Conservation (phyloP, 1,140 invertebrate species). For the Hirudo medicinalis region DNA sequence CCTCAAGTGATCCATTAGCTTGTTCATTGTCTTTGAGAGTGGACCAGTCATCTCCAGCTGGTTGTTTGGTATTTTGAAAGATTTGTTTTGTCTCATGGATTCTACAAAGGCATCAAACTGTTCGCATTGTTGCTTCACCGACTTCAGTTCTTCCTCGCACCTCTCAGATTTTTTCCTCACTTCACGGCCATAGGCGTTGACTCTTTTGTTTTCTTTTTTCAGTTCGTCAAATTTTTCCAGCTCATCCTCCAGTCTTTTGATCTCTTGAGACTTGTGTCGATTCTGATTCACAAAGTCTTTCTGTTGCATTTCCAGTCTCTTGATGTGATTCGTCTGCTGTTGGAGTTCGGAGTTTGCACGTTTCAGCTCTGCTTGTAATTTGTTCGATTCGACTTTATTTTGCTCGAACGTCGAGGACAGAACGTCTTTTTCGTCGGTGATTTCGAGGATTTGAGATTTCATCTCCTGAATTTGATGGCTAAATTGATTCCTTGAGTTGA, state of each 20-base stretch:
- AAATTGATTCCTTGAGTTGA: not conserved
- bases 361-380: not conserved
- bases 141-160: not conserved
- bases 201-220: conserved; percentile 7
- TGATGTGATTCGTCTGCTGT: not conserved
- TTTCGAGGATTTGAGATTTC: not conserved
- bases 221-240: not conserved
- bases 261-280: not conserved
- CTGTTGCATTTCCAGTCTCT: not conserved
- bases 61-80: not conserved
- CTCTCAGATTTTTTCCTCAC: not conserved
- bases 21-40: not conserved
- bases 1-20: not conserved
- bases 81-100: not conserved
- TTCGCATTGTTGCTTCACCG: not conserved
- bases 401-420: not conserved
- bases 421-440: not conserved
- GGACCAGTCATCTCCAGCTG: too few species aligned
- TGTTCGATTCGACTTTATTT: not conserved
- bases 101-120: not conserved
- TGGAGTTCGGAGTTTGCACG: not conserved
- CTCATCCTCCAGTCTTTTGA: conserved; percentile 4
- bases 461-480: conserved; percentile 2
- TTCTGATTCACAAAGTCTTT: not conserved
- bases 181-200: not conserved